A percentile compares a stretch with the other conserved stretches of the same genome.
Evolutionary conservation across 2,113 vertebrate genomes (phyloP).

Genomic region (Pan troglodytes): NHGRI_mPanTro3-v2.1_pri NC_072416.2:61440001-61440500

Average conservation of each 20-base stretch:
- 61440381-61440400: constrained; percentile 30
- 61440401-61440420: constrained; percentile 32
- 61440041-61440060: neutral
- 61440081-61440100: neutral
- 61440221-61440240: constrained; percentile 33
- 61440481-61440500: constrained; percentile 31
- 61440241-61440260: constrained; percentile 43
- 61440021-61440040: neutral
- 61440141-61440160: neutral
- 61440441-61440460: neutral
- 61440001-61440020: neutral
- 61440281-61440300: constrained; percentile 50
- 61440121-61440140: neutral
- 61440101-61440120: neutral
- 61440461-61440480: constrained; percentile 32
- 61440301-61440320: constrained; percentile 55
- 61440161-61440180: constrained; percentile 21
- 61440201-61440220: neutral
- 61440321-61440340: constrained; percentile 17
- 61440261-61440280: constrained; percentile 17
- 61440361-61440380: constrained; percentile 35
- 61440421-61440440: neutral
- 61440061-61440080: neutral
- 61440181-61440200: neutral
- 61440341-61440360: neutral